These are phyloP conservation scores for Brachionus paranguensis DNA, from an alignment of 1,140 invertebrate genomes.

Conservation along the genomic window DNA sequence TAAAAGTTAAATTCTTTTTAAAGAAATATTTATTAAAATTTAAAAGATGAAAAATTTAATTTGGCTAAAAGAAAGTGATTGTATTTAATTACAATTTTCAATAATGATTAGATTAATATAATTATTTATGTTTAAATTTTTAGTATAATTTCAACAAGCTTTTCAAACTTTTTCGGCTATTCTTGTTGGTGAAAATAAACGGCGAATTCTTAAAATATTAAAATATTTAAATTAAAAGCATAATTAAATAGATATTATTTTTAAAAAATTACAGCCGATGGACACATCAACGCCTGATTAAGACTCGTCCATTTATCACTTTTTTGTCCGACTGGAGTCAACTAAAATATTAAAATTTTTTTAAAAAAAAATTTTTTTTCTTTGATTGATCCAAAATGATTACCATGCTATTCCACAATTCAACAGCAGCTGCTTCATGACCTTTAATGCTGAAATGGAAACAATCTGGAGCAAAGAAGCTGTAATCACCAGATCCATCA, in stretches of 20 bases:
- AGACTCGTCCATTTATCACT: not conserved
- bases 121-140: no score
- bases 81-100: not conserved
- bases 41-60: not conserved
- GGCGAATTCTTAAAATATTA: not conserved
- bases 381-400: no score
- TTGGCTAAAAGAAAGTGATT: not conserved
- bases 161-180: not conserved
- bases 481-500: conserved; percentile 12
- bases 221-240: no score
- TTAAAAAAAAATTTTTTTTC: not conserved
- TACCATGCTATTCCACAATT: conserved; percentile 37
- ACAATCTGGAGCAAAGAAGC: conserved; percentile 37
- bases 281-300: not conserved
- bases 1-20: no score
- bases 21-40: not conserved
- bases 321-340: not conserved
- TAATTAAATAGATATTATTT: no score
- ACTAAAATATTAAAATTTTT: not conserved
- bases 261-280: not conserved
- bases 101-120: not conserved
- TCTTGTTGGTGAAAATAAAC: not conserved
- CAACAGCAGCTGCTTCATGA: conserved; percentile 29
- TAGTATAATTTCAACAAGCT: not conserved
- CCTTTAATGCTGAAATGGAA: conserved; percentile 37